These are phyloP conservation scores for Trachelus troglodyta DNA, from an alignment of 2,888 invertebrate genomes.

Conservation along the genomic window DNA sequence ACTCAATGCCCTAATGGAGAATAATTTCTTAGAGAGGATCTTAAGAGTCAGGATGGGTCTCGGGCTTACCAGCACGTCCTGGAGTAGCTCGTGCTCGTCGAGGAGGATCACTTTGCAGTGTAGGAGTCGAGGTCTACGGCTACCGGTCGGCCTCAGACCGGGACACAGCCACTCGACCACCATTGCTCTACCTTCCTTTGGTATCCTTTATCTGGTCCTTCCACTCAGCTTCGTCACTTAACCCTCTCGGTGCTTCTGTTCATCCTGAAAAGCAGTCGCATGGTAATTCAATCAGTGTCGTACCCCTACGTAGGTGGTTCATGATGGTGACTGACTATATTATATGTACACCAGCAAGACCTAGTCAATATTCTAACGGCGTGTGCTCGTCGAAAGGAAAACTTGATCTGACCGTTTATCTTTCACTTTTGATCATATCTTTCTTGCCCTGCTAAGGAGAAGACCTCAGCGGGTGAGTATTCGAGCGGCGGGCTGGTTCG, in stretches of 20 bases:
- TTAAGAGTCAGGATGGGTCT: neutral
- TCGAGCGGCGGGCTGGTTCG: neutral
- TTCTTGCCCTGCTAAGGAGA: conserved; percentile 21
- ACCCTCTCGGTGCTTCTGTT: conserved; percentile 10
- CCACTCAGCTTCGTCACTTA: neutral
- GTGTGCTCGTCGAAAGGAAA: conserved; percentile 25
- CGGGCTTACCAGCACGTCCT: conserved; percentile 84
- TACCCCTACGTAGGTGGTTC: conserved; percentile 7
- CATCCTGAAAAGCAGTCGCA: conserved; percentile 19
- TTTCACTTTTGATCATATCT: conserved; percentile 23
- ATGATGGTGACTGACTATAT: neutral
- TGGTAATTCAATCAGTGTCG: conserved; percentile 11
- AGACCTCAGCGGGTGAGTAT: conserved; percentile 23
- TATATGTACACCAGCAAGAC: neutral
- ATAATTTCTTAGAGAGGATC: conserved; percentile 2
- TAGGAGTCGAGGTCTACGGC: conserved; percentile 73
- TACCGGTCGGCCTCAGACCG: conserved; percentile 63
- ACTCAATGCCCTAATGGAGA: conserved; percentile 10
- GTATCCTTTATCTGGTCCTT: neutral
- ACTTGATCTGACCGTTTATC: conserved; percentile 16
- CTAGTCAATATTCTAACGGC: neutral
- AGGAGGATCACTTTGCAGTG: conserved; percentile 88
- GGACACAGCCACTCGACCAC: conserved; percentile 65
- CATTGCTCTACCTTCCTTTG: conserved; percentile 43
- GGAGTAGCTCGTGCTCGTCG: conserved; percentile 89